phyloP scores from a whole-genome alignment of 53 echinoderm and acorn worm genomes.

The Zoroaster sp. region DNA sequence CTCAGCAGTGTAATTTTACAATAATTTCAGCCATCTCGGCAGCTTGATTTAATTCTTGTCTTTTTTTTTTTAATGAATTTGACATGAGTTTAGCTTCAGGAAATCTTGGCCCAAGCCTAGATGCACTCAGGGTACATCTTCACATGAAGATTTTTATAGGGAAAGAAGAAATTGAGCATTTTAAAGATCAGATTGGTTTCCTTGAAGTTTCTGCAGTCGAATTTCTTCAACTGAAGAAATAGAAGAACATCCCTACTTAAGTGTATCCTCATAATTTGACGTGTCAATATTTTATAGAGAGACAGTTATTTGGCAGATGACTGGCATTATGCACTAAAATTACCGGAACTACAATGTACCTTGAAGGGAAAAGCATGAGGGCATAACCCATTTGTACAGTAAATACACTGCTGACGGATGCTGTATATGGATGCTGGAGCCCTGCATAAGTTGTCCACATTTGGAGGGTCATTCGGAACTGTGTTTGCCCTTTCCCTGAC shows the following conservation, averaged over 20 bases:
- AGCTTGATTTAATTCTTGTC: conserved; percentile 37
- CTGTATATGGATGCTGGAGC: not conserved
- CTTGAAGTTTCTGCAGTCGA: not conserved
- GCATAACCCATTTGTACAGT: not conserved
- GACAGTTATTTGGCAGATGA: conserved; percentile 40
- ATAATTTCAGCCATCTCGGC: conserved; percentile 21
- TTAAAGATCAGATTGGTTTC: not conserved
- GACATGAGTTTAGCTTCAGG: conserved; percentile 4
- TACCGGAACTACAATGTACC: not conserved
- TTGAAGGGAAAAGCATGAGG: not conserved
- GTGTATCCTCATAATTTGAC: not conserved
- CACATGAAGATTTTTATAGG: not conserved
- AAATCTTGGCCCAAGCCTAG: not conserved
- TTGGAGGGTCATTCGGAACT: not conserved
- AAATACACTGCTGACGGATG: not conserved
- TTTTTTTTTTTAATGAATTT: not conserved
- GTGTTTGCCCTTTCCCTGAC: not conserved
- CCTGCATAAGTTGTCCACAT: not conserved
- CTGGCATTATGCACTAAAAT: conserved; percentile 27
- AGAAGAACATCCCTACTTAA: not conserved
- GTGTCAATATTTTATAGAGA: conserved; percentile 9
- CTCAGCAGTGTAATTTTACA: conserved; percentile 46
- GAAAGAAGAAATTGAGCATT: not conserved
- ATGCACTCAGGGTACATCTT: not conserved
- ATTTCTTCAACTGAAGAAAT: not conserved